Percentiles rank a stretch among this genome's conserved stretches.
phyloP scores from a whole-genome alignment of 2,888 invertebrate genomes.

The Mesorhabditis spiculigera region DNA sequence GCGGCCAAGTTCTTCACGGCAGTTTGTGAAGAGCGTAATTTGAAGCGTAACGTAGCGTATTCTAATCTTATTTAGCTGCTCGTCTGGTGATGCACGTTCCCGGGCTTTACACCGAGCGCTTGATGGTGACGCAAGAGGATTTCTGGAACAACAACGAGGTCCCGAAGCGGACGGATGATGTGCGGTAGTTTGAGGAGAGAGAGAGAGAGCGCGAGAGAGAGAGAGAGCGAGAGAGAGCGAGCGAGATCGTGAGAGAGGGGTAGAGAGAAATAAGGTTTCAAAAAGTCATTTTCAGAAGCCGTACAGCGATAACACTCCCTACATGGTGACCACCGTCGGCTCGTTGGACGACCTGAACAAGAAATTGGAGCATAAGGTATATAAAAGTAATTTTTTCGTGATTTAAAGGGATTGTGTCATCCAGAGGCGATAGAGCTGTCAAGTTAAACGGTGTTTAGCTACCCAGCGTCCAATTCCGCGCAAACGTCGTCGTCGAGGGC shows the following conservation, averaged over 20 bases:
- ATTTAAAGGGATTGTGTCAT: not conserved
- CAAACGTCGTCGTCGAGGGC: constrained; percentile 27
- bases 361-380: constrained; percentile 21
- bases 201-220: not conserved
- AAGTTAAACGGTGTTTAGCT: constrained; percentile 16
- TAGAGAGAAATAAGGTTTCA: not conserved
- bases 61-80: constrained; percentile 13
- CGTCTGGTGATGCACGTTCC: constrained; percentile 21
- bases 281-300: constrained; percentile 21
- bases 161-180: constrained; percentile 3
- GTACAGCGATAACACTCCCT: constrained; percentile 32
- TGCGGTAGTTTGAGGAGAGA: not conserved
- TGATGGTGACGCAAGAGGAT: constrained; percentile 15
- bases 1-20: constrained; percentile 21
- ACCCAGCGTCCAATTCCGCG: constrained; percentile 25
- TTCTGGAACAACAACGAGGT: constrained; percentile 35
- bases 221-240: not conserved
- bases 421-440: not conserved
- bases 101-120: constrained; percentile 27
- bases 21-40: constrained; percentile 22
- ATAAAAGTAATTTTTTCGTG: not conserved
- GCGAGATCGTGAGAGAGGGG: no score
- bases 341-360: constrained; percentile 27
- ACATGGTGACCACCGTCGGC: constrained; percentile 23
- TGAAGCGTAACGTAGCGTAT: not conserved